phyloP scores from a whole-genome alignment of 2,797 vertebrate genomes.

The Heterohyrax brucei region DNA sequence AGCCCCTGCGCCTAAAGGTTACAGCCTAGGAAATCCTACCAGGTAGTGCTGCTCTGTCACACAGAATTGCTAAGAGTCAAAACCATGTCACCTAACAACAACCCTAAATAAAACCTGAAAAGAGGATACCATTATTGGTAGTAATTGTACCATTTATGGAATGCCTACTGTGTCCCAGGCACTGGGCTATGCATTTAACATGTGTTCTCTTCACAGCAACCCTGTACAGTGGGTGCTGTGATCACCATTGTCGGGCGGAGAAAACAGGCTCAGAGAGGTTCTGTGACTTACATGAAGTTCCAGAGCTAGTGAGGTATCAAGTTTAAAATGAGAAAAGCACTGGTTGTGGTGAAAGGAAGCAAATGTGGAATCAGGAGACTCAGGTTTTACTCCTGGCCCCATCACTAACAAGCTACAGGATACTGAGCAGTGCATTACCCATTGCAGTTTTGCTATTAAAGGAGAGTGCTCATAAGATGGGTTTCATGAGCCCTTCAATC shows the following conservation, averaged over 20 bases:
- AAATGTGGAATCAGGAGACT: not conserved
- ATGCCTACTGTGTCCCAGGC: not conserved
- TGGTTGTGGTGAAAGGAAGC: not conserved
- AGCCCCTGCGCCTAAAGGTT: not conserved
- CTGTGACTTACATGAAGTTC: not conserved
- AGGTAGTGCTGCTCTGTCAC: not conserved
- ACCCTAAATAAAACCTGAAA: not conserved
- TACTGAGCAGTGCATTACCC: not conserved
- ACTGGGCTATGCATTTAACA: not conserved
- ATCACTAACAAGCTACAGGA: not conserved
- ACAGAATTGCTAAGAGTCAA: not conserved
- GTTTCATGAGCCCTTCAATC: not conserved
- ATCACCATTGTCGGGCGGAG: slow-evolving; percentile 3
- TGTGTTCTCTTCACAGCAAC: slow-evolving; percentile 24
- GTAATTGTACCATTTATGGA: not conserved
- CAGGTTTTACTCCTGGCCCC: not conserved
- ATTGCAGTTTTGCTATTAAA: not conserved
- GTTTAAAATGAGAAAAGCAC: not conserved
- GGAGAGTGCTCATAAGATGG: not conserved
- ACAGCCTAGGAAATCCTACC: not conserved
- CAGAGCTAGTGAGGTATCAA: not conserved
- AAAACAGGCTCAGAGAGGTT: not conserved
- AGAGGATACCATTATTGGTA: not conserved
- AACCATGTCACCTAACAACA: not conserved
- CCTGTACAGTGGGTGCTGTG: not conserved